phyloP scores from a whole-genome alignment of 2,113 vertebrate species.

The Junco hyemalis region DNA sequence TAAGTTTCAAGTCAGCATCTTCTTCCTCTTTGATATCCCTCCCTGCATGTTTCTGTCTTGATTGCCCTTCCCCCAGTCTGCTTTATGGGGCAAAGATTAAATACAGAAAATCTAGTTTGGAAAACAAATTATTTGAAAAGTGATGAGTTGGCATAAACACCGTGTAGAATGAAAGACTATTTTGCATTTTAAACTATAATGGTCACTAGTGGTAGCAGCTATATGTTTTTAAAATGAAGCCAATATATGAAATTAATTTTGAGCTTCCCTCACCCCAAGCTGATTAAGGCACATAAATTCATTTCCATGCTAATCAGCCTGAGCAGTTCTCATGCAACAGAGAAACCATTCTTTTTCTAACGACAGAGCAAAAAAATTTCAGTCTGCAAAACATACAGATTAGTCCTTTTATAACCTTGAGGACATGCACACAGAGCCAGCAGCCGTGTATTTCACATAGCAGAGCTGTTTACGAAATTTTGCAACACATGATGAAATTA shows the following conservation, averaged over 20 bases:
- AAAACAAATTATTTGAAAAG: background rate
- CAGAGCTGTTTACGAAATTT: background rate
- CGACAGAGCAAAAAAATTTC: background rate
- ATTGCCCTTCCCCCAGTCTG: background rate
- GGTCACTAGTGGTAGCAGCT: conserved; percentile 11
- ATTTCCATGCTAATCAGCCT: conserved; percentile 59
- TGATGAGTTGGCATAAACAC: conserved; percentile 1
- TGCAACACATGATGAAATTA: background rate
- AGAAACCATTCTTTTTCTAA: background rate
- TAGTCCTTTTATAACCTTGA: background rate
- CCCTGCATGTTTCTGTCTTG: background rate
- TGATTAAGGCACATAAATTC: conserved; percentile 64
- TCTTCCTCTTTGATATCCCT: background rate
- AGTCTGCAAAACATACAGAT: background rate
- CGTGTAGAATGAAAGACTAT: background rate
- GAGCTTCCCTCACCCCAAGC: conserved; percentile 29
- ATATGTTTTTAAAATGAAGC: conserved; percentile 2
- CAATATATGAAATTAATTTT: conserved; percentile 57
- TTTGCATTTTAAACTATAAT: conserved; percentile 33
- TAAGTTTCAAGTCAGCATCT: conserved; percentile 45
- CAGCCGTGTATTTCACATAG: accelerated
- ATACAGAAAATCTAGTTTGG: background rate
- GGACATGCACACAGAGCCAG: accelerated
- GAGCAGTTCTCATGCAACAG: background rate
- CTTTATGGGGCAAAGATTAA: conserved; percentile 18